Conservation (phyloP, 2,888 invertebrate genomes). For the Glaucopsyche alexis region DNA sequence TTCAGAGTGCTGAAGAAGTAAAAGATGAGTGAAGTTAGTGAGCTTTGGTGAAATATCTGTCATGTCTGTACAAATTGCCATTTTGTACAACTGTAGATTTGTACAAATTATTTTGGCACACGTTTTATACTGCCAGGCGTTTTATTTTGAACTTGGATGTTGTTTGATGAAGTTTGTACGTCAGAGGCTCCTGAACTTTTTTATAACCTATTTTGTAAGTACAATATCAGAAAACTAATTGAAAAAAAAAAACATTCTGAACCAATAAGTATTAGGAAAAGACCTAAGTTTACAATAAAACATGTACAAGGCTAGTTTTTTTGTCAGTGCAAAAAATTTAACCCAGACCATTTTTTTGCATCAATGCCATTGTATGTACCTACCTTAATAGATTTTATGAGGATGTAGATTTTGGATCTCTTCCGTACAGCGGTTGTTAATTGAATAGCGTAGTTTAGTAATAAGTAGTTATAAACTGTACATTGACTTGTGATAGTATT, state of each 20-base stretch:
- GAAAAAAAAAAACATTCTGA: background rate
- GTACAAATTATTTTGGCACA: background rate
- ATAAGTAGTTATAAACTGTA: constrained; percentile 7
- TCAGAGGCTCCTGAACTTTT: background rate
- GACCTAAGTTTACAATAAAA: background rate
- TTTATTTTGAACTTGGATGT: constrained; percentile 22
- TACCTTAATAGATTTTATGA: background rate
- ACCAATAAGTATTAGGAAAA: background rate
- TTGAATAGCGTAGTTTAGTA: background rate
- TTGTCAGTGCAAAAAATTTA: constrained; percentile 4
- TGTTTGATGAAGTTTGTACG: background rate
- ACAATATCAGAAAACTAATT: background rate
- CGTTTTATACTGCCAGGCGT: background rate
- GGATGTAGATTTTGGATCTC: constrained; percentile 9
- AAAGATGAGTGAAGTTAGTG: no score
- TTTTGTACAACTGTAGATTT: no score
- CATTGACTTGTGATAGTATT: constrained; percentile 27
- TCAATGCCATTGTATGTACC: constrained; percentile 7
- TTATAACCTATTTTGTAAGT: background rate
- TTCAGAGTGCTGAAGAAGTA: no score
- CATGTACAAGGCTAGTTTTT: background rate
- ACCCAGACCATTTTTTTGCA: background rate
- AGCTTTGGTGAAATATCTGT: background rate
- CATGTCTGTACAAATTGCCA: background rate
- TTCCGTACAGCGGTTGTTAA: background rate